A percentile compares a stretch with the other conserved stretches of the same genome.
Evolutionary conservation across 2,888 invertebrate species (phyloP).

Genomic region (Rhynchonema sp.): DNA sequence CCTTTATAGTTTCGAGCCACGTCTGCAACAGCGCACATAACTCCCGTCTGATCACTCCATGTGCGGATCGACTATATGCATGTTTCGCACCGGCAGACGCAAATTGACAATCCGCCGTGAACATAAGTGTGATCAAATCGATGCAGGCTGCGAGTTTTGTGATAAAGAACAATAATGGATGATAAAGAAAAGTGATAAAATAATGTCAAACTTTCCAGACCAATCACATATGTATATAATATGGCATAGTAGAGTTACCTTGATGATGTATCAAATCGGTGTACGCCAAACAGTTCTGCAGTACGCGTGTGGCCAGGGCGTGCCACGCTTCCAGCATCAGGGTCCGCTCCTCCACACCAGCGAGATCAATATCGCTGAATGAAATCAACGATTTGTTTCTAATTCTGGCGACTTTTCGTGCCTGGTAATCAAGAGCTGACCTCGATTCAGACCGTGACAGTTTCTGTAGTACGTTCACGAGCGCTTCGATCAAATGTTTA

Average conservation of each 20-base stretch:
- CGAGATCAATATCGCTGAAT: neutral
- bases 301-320: neutral
- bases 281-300: constrained; percentile 2
- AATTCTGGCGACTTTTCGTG: too few species aligned
- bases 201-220: neutral
- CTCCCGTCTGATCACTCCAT: too few species aligned
- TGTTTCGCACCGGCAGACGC: neutral
- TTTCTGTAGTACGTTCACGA: constrained; percentile 12
- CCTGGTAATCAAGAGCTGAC: too few species aligned
- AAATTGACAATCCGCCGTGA: constrained; percentile 2
- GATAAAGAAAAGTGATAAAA: too few species aligned
- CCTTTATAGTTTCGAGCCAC: constrained; percentile 4
- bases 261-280: constrained; percentile 4
- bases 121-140: constrained; percentile 4
- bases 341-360: neutral
- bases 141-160: constrained; percentile 1
- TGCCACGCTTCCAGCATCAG: constrained; percentile 7
- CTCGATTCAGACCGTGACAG: constrained; percentile 4
- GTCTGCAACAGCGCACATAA: constrained; percentile 6
- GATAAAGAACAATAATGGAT: neutral
- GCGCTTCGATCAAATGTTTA: constrained; percentile 14
- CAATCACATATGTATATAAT: neutral
- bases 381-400: neutral
- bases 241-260: neutral
- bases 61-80: too few species aligned